Evolutionary conservation across 2,888 invertebrate genomes (phyloP).

Genomic region (Melolontha melolontha): DNA sequence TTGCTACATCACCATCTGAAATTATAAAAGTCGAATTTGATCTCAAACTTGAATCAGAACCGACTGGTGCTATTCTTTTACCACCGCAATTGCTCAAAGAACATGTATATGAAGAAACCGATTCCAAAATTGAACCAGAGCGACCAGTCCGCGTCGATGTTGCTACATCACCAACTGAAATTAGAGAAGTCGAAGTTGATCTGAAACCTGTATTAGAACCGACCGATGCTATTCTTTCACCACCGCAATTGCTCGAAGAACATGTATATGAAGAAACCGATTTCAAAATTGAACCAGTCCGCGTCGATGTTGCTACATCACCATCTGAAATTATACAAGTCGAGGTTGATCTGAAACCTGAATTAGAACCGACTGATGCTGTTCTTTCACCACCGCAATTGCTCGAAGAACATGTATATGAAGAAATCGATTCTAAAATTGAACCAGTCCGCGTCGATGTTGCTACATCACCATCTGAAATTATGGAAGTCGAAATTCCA

Average conservation of each 20-base stretch:
- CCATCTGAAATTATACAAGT: too few relatives aligned
- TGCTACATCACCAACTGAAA: constrained; percentile 12
- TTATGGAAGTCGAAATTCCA: neutral
- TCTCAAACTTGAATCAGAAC: constrained; percentile 28
- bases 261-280: neutral
- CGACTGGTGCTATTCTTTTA: neutral
- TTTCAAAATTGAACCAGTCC: neutral
- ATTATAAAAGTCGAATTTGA: constrained; percentile 31
- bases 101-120: too few relatives aligned
- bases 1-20: constrained; percentile 12
- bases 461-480: constrained; percentile 11
- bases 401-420: neutral
- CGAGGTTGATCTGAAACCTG: neutral
- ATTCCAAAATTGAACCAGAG: neutral
- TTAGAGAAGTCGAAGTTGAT: neutral
- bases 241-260: constrained; percentile 2
- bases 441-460: constrained; percentile 4
- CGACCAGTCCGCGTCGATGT: constrained; percentile 7
- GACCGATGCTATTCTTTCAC: neutral
- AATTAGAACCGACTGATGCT: constrained; percentile 4
- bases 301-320: constrained; percentile 1
- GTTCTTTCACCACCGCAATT: neutral
- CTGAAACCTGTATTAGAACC: constrained; percentile 1
- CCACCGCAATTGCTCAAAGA: constrained; percentile 19
- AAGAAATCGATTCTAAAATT: neutral